A percentile compares a stretch with the other conserved stretches of the same genome.
Conservation (phyloP, 2,113 vertebrate genomes). For the Brachyistius frenatus region DNA sequence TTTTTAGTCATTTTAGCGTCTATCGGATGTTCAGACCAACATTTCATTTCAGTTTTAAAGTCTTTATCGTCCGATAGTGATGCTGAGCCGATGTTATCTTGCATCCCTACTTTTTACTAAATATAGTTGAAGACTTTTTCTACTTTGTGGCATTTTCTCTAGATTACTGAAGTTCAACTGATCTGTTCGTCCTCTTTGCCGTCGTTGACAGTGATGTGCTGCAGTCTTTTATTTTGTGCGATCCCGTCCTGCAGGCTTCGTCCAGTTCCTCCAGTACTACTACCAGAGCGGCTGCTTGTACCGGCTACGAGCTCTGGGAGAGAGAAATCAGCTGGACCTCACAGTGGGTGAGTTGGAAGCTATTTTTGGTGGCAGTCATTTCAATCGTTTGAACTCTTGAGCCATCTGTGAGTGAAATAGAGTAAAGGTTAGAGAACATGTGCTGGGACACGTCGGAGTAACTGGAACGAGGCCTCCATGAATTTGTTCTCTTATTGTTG, state of each 20-base stretch:
- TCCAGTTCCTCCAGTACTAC: constrained; percentile 98
- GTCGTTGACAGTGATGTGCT: background rate
- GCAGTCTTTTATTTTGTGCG: background rate
- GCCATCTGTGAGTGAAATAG: constrained; percentile 58
- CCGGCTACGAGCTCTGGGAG: constrained; percentile 92
- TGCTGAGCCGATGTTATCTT: no score
- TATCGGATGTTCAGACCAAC: no score
- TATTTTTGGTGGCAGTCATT: constrained; percentile 63
- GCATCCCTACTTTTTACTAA: no score
- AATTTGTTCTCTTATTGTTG: background rate
- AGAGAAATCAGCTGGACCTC: constrained; percentile 96
- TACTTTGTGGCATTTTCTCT: background rate
- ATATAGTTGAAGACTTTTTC: no score
- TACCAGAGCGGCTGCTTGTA: constrained; percentile 98
- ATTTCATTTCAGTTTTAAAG: no score
- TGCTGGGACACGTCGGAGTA: constrained; percentile 23
- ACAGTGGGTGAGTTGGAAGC: constrained; percentile 91
- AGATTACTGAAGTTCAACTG: background rate
- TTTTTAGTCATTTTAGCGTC: no score
- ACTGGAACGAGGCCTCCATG: background rate
- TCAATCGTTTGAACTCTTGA: constrained; percentile 59
- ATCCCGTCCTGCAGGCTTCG: constrained; percentile 86
- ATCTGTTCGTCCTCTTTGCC: background rate
- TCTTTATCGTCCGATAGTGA: no score
- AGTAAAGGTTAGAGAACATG: constrained; percentile 62